Percentiles rank a stretch among this genome's conserved stretches.
phyloP scores from a whole-genome alignment of 2,888 invertebrate genomes.

The Dynastes maya region DNA sequence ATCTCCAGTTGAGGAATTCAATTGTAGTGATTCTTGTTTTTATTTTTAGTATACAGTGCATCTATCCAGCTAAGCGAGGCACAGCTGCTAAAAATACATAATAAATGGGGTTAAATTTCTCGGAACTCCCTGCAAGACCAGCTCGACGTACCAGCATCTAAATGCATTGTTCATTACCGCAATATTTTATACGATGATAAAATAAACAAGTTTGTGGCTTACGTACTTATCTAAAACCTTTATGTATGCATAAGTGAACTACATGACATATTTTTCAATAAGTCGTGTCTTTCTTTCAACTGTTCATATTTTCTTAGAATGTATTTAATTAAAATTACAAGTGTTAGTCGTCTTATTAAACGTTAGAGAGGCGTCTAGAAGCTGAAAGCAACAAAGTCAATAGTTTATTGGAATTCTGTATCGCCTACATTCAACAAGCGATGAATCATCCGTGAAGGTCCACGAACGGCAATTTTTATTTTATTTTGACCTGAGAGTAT shows the following conservation, averaged over 20 bases:
- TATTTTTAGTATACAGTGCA: not conserved
- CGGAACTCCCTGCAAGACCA: constrained; percentile 3
- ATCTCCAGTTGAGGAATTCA: not conserved
- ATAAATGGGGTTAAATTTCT: constrained; percentile 11
- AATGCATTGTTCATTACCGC: not conserved
- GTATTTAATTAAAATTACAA: too few relatives aligned
- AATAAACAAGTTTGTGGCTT: not conserved
- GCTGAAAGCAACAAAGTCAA: not conserved
- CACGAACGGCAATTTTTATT: constrained; percentile 7
- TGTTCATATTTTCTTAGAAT: too few relatives aligned
- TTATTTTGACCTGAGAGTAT: not conserved
- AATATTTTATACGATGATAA: not conserved
- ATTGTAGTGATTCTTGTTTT: not conserved
- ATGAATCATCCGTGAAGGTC: constrained; percentile 2
- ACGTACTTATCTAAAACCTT: not conserved
- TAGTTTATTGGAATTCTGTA: not conserved
- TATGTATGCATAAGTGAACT: too few relatives aligned
- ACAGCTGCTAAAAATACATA: constrained; percentile 3
- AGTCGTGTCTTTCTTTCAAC: too few relatives aligned
- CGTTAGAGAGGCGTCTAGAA: too few relatives aligned
- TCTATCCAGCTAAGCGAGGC: not conserved
- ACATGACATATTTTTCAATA: too few relatives aligned
- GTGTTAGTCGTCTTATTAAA: too few relatives aligned
- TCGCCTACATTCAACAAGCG: not conserved
- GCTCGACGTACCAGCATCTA: not conserved